Percentiles rank a stretch among this genome's conserved stretches.
Conservation (phyloP, 2,797 vertebrate genomes). For the Alectoris magna region DNA sequence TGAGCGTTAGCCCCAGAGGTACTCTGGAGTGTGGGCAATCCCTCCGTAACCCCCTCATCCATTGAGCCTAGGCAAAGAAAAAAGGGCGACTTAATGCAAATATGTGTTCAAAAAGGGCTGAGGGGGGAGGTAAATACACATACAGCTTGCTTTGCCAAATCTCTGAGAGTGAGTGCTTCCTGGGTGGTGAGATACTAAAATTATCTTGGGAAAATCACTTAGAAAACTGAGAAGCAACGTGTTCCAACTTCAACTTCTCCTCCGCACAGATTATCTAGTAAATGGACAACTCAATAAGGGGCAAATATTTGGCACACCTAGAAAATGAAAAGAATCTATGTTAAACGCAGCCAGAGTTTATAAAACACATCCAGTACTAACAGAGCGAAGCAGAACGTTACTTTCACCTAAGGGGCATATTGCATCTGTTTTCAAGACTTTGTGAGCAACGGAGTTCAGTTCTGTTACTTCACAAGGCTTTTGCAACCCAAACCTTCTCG, state of each 20-base stretch:
- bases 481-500: not conserved
- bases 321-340: not conserved
- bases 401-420: not conserved
- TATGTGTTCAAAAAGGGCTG: not conserved
- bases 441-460: not conserved
- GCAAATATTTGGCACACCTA: not conserved
- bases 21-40: constrained; percentile 89
- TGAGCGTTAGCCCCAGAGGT: constrained; percentile 87
- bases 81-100: constrained; percentile 23
- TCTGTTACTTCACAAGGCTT: not conserved
- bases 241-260: not conserved
- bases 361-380: not conserved
- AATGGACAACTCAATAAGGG: not conserved
- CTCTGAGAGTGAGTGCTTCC: not conserved
- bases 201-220: not conserved
- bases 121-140: not conserved
- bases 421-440: not conserved
- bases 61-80: constrained; percentile 85
- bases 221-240: not conserved
- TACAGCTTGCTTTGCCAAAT: not conserved
- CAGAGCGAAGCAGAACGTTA: not conserved
- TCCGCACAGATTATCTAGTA: not conserved
- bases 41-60: constrained; percentile 92
- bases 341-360: not conserved
- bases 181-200: not conserved